Base-by-base conservation (phyloP, 2,113 vertebrate species). In the Gadus chalcogrammus region DNA sequence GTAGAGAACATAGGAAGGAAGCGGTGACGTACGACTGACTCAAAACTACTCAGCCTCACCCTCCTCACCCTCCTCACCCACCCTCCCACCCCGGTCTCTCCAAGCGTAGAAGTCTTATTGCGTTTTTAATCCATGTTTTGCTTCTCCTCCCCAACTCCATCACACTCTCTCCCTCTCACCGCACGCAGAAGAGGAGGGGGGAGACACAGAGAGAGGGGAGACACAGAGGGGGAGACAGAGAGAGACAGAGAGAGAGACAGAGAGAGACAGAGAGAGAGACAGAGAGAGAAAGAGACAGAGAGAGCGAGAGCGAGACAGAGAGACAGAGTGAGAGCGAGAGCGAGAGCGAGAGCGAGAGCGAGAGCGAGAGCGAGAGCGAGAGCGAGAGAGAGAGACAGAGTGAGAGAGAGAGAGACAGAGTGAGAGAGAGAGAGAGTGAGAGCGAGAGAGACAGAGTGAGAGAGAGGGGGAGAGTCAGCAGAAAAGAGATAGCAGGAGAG, bases 401-500 rank as follows among this genome's bases (percentile, higher is more conserved):
- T 1, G 24, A 24, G 1, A 24, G 24, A 24, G 2, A 24, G 1
- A 2, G 24, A 24, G 24, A 24, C 2, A 24, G 24, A 24, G 24
- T 2, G 2, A 24, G 1, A 24, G 24, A 24, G 24, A 24, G 24
- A 24, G 1, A 24, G 2, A 24, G 24, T 2, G 24, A 24, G 24
- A 24, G 24, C 1, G 24, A 24, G 24, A 24, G 24, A 24, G 24
- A 24, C 24, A 2, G 65, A 22, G 70, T n/a, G n/a, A 42, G 62
- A 35, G 65, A 69, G 67, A 70, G 66, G 75, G 72, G 80, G 85
- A 66, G 71, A 16, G 16, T 31, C 12, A 3, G 35, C 6, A n/a
- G n/a, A 16, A 76, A 78, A 69, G 79, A 77, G 73, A 80, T 70
- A 74, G 71, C 72, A 28, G 69, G 75, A 84, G 74, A 83, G 71